phyloP scores from a whole-genome alignment of 1,140 invertebrate species.

The Catajapyx aquilonaris region DNA sequence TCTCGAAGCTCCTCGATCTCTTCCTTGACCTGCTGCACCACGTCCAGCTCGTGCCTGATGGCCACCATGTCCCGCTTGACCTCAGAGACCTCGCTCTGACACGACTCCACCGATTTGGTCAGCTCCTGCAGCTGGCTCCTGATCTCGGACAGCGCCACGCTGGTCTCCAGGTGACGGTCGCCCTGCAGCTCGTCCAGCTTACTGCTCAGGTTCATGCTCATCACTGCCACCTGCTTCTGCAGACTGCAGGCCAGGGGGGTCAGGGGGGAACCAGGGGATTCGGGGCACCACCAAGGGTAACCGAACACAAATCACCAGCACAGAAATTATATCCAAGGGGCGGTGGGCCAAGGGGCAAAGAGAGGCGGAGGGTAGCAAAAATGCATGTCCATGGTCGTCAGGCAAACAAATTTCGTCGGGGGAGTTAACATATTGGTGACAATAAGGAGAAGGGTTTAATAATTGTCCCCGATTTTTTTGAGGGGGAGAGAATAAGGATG shows the following conservation, averaged over 20 bases:
- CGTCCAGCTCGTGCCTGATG: constrained; percentile 79
- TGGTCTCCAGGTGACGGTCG: constrained; percentile 58
- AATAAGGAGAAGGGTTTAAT: constrained; percentile 13
- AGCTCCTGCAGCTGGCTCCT: constrained; percentile 73
- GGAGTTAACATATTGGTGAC: constrained; percentile 5
- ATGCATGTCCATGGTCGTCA: constrained; percentile 5
- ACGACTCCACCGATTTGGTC: constrained; percentile 79
- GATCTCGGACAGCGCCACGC: constrained; percentile 72
- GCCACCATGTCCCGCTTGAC: constrained; percentile 83
- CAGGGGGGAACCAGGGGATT: constrained; percentile 9
- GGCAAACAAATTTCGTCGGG: constrained; percentile 2
- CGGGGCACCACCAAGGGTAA: neutral
- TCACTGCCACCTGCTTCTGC: constrained; percentile 86
- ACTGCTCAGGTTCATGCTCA: constrained; percentile 81
- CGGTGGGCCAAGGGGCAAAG: neutral
- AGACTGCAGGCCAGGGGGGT: constrained; percentile 33
- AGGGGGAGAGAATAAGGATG: too few species aligned
- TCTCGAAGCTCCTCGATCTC: constrained; percentile 79
- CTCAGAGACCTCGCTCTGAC: constrained; percentile 71
- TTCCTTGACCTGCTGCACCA: constrained; percentile 78
- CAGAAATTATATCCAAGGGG: constrained; percentile 5
- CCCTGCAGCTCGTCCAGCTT: constrained; percentile 73
- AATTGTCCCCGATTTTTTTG: too few species aligned
- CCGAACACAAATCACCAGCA: constrained; percentile 7
- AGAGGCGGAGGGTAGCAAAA: neutral